Base-by-base conservation (phyloP, 92 coral and sea anemone genomes). In the Zoanthus solanderi region DNA sequence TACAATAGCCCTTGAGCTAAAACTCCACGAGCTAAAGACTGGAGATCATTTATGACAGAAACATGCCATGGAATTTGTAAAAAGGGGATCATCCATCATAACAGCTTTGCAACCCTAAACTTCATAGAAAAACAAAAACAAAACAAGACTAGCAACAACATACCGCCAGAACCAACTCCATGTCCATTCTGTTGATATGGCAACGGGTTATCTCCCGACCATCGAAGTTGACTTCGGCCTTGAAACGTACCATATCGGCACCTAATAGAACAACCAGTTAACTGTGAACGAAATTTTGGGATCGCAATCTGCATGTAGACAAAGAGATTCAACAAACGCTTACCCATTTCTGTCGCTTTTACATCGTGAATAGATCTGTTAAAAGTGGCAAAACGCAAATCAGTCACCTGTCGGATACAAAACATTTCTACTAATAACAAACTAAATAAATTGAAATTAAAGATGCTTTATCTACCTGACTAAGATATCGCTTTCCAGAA, bases 211-310 rank as follows among this genome's bases (percentile, higher is more conserved):
- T 97, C 86, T 97, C 99, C 56, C 99, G 96, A 82, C 99, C 99
- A 94, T 97, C 99, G 83, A 97, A 97, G 79, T 97, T 97, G 44
- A 97, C 96, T 75, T 97, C 99, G 7, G 99, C 99, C 89, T 97
- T 97, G 76, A 97, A 97, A 4, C 99, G 94, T 50, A 97, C 99
- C 46, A 94, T 93, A 56, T 97, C 99, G 61, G 99, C 99, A 76
- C 99, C 99, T 96, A 88, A 6, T 5, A 28, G 9, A 23, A 66
- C 0, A 81, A 30, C 37, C 72, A 72, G 72, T 14, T 34, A 14
- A 84, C 30, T n/a, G 13, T 11, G 9, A 50, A 50, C 1, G 56
- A 50, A 0, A 13, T 50, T 50, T 50, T 0, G 10, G 10, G 0
- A 50, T 7, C 9, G 9, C 0, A 50, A 50, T 11, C 56, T 50